Conservation (phyloP, 2,113 vertebrate genomes). For the Oxyruncus cristatus region DNA sequence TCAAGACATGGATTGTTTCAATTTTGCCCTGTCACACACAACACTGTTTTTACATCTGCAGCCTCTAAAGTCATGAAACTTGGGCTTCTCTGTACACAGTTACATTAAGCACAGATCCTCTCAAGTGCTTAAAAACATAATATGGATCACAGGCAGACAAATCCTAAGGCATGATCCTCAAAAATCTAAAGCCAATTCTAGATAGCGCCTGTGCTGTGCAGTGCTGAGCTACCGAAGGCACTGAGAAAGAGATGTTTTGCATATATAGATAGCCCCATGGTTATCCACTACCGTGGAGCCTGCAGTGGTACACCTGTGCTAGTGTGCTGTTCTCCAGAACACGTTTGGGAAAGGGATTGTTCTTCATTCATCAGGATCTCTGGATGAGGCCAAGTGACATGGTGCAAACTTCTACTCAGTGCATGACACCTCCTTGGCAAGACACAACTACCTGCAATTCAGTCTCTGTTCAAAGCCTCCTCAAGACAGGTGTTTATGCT, state of each 20-base stretch:
- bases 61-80: not conserved
- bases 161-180: not conserved
- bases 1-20: not conserved
- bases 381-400: not conserved
- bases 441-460: not conserved
- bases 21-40: not conserved
- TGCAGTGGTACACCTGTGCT: not conserved
- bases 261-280: not conserved
- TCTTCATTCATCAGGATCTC: not conserved
- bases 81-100: rapidly evolving
- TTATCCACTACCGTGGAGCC: not conserved
- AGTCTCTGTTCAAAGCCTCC: not conserved
- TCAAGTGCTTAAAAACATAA: not conserved
- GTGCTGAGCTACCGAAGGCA: not conserved
- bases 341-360: not conserved
- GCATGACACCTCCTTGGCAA: not conserved
- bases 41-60: not conserved
- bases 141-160: not conserved
- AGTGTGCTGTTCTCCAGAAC: not conserved
- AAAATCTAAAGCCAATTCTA: not conserved
- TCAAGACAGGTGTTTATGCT: not conserved
- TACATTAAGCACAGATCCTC: not conserved
- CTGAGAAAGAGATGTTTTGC: not conserved
- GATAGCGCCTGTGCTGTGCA: not conserved
- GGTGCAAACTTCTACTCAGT: not conserved